These are phyloP conservation scores for Trilocha varians DNA, from an alignment of 2,888 invertebrate species.

Conservation along the genomic window DNA sequence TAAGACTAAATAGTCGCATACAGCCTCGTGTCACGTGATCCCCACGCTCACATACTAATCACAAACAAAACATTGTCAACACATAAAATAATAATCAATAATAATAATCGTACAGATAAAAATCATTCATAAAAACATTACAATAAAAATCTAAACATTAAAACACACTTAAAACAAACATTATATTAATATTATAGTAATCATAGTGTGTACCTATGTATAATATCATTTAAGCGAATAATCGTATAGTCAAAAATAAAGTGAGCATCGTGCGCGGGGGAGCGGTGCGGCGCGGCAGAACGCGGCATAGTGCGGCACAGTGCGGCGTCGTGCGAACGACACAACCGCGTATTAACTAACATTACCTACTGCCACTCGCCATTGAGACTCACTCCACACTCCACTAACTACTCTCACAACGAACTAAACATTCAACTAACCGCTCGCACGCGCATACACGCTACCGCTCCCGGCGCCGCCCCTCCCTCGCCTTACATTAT, in stretches of 20 bases:
- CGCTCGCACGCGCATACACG: constrained; percentile 32
- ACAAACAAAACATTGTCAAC: constrained; percentile 72
- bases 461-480: constrained; percentile 56
- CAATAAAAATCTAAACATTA: constrained; percentile 74
- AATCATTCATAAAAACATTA: constrained; percentile 75
- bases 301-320: neutral
- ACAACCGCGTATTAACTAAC: constrained; percentile 38
- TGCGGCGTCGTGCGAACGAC: constrained; percentile 9
- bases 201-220: constrained; percentile 72
- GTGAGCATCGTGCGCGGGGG: constrained; percentile 63
- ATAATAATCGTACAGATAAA: constrained; percentile 73
- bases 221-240: constrained; percentile 72
- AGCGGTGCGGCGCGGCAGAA: constrained; percentile 26
- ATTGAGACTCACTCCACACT: constrained; percentile 8
- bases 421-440: constrained; percentile 35
- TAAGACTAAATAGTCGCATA: constrained; percentile 61
- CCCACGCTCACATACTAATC: constrained; percentile 54
- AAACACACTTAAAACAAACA: constrained; percentile 74
- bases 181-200: constrained; percentile 73
- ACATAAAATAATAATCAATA: constrained; percentile 74
- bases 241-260: constrained; percentile 72
- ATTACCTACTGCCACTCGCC: constrained; percentile 14
- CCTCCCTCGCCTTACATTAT: constrained; percentile 56
- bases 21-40: constrained; percentile 53
- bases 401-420: constrained; percentile 26